Conservation (phyloP, 2,113 vertebrate species). For the Spilogale gracilis region DNA sequence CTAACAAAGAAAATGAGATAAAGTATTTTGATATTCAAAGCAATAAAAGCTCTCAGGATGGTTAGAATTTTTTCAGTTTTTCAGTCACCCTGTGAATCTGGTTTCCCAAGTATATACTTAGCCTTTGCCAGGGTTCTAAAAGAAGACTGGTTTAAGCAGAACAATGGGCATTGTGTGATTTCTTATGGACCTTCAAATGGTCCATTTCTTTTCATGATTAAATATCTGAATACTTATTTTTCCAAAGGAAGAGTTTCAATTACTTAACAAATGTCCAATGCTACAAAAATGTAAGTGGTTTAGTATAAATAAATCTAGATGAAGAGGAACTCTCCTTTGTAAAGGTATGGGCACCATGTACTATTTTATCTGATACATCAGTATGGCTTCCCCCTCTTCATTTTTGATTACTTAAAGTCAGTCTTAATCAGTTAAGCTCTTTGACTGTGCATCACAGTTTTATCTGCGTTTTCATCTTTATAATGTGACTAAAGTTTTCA, state of each 20-base stretch:
- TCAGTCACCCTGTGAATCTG: not conserved
- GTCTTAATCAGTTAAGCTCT: slow-evolving; percentile 5
- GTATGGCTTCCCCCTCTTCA: not conserved
- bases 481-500: slow-evolving; percentile 15
- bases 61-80: not conserved
- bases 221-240: not conserved
- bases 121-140: not conserved
- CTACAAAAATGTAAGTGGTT: not conserved
- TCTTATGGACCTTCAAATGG: not conserved
- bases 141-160: not conserved
- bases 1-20: slow-evolving; percentile 25
- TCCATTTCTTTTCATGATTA: not conserved
- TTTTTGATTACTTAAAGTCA: slow-evolving; percentile 33
- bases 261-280: slow-evolving; percentile 26
- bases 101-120: not conserved
- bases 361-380: not conserved
- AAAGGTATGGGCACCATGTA: not conserved
- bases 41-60: not conserved
- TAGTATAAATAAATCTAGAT: not conserved
- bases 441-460: not conserved
- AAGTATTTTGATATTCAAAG: not conserved
- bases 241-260: not conserved
- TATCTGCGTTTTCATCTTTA: slow-evolving; percentile 51
- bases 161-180: not conserved
- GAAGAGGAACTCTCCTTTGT: not conserved